Evolutionary conservation across 2,113 vertebrate species (phyloP).

Genomic region (Oplegnathus fasciatus): DNA sequence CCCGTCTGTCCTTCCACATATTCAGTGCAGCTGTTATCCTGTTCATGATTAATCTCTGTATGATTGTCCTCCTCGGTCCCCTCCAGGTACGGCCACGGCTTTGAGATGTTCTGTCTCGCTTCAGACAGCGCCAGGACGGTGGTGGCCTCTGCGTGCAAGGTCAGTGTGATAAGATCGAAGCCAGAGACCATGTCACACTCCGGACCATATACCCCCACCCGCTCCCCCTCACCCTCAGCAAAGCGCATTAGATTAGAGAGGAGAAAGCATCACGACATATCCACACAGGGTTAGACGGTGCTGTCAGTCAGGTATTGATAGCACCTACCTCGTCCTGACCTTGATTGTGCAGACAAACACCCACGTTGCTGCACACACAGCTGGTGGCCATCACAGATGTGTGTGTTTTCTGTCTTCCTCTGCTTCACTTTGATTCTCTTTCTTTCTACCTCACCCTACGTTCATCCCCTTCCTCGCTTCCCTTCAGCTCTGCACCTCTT

Average conservation of each 20-base stretch:
- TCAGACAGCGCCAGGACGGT: slow-evolving; percentile 89
- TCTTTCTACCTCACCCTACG: background rate
- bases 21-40: background rate
- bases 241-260: slow-evolving; percentile 1
- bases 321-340: slow-evolving; percentile 17
- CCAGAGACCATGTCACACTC: slow-evolving; percentile 56
- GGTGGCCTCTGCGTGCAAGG: slow-evolving; percentile 97
- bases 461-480: background rate
- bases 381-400: slow-evolving; percentile 5
- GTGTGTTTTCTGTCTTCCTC: slow-evolving; percentile 4
- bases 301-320: slow-evolving; percentile 14
- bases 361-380: slow-evolving; percentile 7
- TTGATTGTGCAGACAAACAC: slow-evolving; percentile 5
- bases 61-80: slow-evolving; percentile 31
- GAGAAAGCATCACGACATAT: background rate
- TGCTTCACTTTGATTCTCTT: background rate
- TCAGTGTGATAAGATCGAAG: slow-evolving; percentile 84
- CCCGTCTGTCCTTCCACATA: background rate
- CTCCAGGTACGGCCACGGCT: slow-evolving; percentile 96
- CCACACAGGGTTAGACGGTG: background rate
- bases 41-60: slow-evolving; percentile 13
- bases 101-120: slow-evolving; percentile 95
- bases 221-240: background rate
- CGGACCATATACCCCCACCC: no score
- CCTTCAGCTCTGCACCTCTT: background rate